Evolutionary conservation across 2,797 vertebrate species (phyloP), one percentile per base, ranked within the genome.

Genomic region (Lateolabrax maculatus): DNA sequence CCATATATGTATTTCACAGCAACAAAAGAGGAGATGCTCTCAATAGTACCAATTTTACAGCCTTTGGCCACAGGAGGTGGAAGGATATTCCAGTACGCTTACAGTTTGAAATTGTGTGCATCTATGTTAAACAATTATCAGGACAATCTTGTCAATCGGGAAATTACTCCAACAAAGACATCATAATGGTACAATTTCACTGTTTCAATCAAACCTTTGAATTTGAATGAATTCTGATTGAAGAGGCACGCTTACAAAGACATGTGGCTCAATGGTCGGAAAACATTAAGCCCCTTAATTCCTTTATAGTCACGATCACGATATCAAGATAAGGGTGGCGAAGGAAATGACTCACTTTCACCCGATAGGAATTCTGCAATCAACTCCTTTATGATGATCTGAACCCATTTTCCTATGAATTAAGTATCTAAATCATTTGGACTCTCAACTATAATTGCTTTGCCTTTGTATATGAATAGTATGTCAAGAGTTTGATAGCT

Each of bases 221-320:
- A 89, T 89, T 49, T 92, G 92, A 93, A 93, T 92, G 79, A 90
- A 90, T 88, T 93, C 69, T 92, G 90, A 93, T 91, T 95, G 90
- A 93, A 94, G 92, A 92, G 91, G 87, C 85, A 87, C 79, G 12
- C 80, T 83, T 53, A 90, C 85, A 87, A 87, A 89, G 84, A 83
- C 70, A 69, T 71, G 88, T 63, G 75, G 79, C 87, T 91, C 81
- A 78, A 87, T 88, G 92, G 91, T 90, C 88, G 87, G 89, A 87
- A 89, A 94, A 90, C 87, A 92, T 86, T 71, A 67, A 85, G 80
- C 68, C 77, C 78, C 77, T 87, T 90, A 93, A 92, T 94, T 89
- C 85, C 86, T 89, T 87, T 85, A 77, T 88, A 88, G 90, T 90
- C 84, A 79, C 13, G 73, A 85, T 88, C 84, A 87, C 86, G 86